Evolutionary conservation across 2,888 invertebrate genomes (phyloP).

Genomic region (Eupithecia subumbrata): DNA sequence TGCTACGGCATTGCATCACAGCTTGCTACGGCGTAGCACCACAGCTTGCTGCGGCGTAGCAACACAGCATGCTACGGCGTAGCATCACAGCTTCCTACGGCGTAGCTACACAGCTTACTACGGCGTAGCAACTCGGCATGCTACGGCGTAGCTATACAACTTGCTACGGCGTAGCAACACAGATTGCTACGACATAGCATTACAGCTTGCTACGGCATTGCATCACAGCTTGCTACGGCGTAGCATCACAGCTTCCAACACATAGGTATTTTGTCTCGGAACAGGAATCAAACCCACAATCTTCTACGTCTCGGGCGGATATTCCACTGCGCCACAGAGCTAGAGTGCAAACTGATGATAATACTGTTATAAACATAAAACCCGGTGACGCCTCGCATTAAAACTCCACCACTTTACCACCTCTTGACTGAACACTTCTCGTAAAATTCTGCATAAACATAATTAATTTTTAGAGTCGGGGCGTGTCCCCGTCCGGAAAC

Average conservation of each 20-base stretch:
- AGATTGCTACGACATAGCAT: no score
- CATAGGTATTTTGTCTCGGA: background rate
- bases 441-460: slow-evolving; percentile 44
- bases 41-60: no score
- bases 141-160: no score
- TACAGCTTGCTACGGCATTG: no score
- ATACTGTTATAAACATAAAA: background rate
- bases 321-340: no score
- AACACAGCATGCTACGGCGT: no score
- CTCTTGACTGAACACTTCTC: slow-evolving; percentile 1
- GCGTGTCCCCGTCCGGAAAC: slow-evolving; percentile 12
- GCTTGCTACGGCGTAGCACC: no score
- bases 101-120: no score
- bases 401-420: background rate
- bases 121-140: no score
- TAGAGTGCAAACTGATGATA: background rate
- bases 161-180: no score
- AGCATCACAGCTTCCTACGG: no score
- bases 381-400: background rate
- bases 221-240: background rate
- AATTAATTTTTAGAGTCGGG: slow-evolving; percentile 41
- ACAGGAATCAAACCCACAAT: background rate
- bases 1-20: no score
- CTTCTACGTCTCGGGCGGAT: background rate
- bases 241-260: background rate